phyloP scores from a whole-genome alignment of 1,140 invertebrate species.

The Dreissena rostriformis region DNA sequence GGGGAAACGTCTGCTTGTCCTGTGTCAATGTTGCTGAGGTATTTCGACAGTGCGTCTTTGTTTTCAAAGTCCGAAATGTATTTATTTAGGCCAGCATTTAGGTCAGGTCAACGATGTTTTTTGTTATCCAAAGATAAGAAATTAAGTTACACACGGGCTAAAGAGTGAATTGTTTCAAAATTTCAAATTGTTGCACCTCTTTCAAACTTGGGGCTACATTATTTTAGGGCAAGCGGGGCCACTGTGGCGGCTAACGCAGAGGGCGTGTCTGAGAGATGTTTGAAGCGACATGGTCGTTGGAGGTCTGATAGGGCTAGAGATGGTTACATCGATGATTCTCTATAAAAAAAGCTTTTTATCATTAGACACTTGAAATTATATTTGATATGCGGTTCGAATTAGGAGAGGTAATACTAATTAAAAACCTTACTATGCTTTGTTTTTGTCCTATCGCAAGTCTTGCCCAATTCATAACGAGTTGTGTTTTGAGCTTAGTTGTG shows the following conservation, averaged over 20 bases:
- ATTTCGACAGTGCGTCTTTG: neutral
- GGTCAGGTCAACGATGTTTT: neutral
- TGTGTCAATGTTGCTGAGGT: slow-evolving; percentile 45
- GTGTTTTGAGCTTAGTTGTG: too few species aligned
- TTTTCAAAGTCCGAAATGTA: neutral
- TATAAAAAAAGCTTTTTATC: neutral
- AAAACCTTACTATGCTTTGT: too few species aligned
- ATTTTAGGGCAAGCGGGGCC: neutral
- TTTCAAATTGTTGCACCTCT: neutral
- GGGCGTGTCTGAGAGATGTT: neutral
- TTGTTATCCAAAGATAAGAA: neutral
- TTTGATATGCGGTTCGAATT: too few species aligned
- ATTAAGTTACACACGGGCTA: neutral
- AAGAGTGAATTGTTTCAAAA: neutral
- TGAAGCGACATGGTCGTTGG: neutral
- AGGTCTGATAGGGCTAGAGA: neutral
- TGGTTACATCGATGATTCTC: neutral
- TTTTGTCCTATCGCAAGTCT: too few species aligned
- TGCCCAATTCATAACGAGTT: too few species aligned
- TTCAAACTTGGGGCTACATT: neutral
- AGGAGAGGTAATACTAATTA: too few species aligned
- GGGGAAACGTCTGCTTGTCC: slow-evolving; percentile 42
- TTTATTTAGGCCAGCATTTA: neutral
- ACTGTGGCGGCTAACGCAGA: neutral
- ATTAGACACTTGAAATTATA: neutral